These are phyloP conservation scores for Toxotes lorentzi DNA, from an alignment of 2,797 vertebrate genomes.

Conservation along the genomic window DNA sequence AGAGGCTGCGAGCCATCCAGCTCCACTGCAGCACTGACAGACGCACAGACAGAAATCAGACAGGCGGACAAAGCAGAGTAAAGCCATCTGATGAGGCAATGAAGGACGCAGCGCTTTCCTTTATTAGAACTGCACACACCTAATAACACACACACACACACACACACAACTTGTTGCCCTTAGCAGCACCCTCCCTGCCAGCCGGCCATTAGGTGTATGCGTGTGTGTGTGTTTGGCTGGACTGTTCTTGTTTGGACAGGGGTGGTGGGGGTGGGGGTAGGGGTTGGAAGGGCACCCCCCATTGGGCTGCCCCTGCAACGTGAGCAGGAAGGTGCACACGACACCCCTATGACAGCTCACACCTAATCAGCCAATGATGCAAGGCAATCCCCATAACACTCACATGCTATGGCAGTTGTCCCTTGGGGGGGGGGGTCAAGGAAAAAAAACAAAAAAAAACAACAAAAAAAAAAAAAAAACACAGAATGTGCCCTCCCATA, in stretches of 20 bases:
- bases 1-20: constrained; percentile 64
- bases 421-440: neutral
- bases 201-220: constrained; percentile 64
- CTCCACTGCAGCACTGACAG: constrained; percentile 59
- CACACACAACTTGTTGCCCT: constrained; percentile 71
- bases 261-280: constrained; percentile 36
- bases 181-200: constrained; percentile 73
- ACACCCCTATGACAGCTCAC: constrained; percentile 80
- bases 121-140: constrained; percentile 87
- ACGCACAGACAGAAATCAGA: constrained; percentile 61
- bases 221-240: constrained; percentile 70
- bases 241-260: constrained; percentile 78
- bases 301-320: constrained; percentile 85
- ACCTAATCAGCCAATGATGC: constrained; percentile 81
- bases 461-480: constrained; percentile 10
- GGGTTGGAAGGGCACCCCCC: constrained; percentile 68
- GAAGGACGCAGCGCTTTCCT: constrained; percentile 81
- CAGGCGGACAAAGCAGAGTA: constrained; percentile 72
- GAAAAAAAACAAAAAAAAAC: constrained; percentile 1
- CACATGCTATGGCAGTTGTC: constrained; percentile 62
- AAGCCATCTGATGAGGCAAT: constrained; percentile 81
- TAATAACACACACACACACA: constrained; percentile 77
- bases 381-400: constrained; percentile 74
- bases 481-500: constrained; percentile 14
- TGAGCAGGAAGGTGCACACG: constrained; percentile 81